Percentiles rank a stretch among this genome's conserved stretches.
Evolutionary conservation across 2,797 vertebrate genomes (phyloP).

Genomic region (Poecilia gillii): DNA sequence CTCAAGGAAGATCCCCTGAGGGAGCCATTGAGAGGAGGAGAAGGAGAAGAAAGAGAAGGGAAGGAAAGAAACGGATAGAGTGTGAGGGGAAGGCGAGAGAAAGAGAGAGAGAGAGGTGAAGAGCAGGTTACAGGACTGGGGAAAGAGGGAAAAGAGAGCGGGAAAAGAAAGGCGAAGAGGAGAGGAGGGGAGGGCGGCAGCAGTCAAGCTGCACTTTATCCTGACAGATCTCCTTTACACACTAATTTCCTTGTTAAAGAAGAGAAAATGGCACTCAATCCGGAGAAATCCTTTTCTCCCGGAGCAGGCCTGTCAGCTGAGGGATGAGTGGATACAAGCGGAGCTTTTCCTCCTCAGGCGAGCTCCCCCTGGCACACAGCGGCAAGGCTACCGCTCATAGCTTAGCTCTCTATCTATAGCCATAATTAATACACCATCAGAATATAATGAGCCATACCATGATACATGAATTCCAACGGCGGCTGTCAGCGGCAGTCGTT

Average conservation of each 20-base stretch:
- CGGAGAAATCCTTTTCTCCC: conserved; percentile 72
- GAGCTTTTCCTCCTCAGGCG: conserved; percentile 77
- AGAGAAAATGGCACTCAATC: conserved; percentile 82
- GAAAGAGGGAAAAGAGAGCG: conserved; percentile 55
- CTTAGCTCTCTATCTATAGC: conserved; percentile 75
- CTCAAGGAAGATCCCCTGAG: conserved; percentile 77
- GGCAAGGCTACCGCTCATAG: conserved; percentile 71
- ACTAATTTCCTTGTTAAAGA: conserved; percentile 81
- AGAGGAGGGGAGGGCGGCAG: conserved; percentile 70
- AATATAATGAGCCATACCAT: conserved; percentile 77
- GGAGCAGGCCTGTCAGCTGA: conserved; percentile 78
- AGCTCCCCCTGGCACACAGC: conserved; percentile 77
- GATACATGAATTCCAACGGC: conserved; percentile 68
- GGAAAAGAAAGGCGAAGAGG: conserved; percentile 67
- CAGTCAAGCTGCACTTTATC: conserved; percentile 80
- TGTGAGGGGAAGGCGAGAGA: conserved; percentile 36
- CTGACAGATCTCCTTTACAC: conserved; percentile 87
- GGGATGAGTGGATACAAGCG: conserved; percentile 75
- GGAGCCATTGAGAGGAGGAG: conserved; percentile 73
- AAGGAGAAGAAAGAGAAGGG: conserved; percentile 48
- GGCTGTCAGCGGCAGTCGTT: conserved; percentile 68
- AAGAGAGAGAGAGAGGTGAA: conserved; percentile 56
- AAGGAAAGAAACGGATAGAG: conserved; percentile 51
- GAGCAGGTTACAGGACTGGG: conserved; percentile 56
- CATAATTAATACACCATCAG: conserved; percentile 78